phyloP scores from a whole-genome alignment of 2,113 vertebrate species.

The Aphelocoma coerulescens region DNA sequence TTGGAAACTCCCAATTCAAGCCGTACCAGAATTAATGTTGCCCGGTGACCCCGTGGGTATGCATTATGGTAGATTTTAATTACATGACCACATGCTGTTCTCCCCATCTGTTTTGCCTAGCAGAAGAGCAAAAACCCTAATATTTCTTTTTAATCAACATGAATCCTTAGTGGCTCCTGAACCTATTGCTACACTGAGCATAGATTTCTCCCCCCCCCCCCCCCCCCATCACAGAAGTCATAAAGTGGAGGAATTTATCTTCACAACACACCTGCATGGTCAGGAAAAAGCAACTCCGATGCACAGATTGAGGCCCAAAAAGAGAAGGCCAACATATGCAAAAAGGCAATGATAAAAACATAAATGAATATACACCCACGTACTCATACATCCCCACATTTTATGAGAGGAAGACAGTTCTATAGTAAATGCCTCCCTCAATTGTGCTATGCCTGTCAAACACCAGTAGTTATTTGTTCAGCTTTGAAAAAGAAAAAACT shows the following conservation, averaged over 20 bases:
- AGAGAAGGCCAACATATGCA: background rate
- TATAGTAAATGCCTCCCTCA: background rate
- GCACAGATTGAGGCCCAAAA: background rate
- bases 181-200: background rate
- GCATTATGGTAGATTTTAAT: slow-evolving; percentile 22
- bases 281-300: background rate
- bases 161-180: background rate
- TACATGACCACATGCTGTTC: slow-evolving; percentile 28
- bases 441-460: background rate
- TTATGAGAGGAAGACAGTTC: background rate
- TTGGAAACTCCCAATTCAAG: background rate
- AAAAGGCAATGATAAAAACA: background rate
- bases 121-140: background rate
- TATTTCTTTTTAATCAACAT: slow-evolving; percentile 21
- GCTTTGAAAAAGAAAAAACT: background rate
- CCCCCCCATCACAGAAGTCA: background rate
- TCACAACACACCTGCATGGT: background rate
- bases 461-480: background rate
- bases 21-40: background rate
- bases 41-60: background rate
- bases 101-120: slow-evolving; percentile 26
- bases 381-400: background rate
- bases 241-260: background rate
- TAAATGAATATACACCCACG: background rate
- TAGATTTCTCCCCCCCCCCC: fast-evolving